Evolutionary conservation across 2,113 vertebrate genomes (phyloP).

Genomic region (Epinephelus lanceolatus): DNA sequence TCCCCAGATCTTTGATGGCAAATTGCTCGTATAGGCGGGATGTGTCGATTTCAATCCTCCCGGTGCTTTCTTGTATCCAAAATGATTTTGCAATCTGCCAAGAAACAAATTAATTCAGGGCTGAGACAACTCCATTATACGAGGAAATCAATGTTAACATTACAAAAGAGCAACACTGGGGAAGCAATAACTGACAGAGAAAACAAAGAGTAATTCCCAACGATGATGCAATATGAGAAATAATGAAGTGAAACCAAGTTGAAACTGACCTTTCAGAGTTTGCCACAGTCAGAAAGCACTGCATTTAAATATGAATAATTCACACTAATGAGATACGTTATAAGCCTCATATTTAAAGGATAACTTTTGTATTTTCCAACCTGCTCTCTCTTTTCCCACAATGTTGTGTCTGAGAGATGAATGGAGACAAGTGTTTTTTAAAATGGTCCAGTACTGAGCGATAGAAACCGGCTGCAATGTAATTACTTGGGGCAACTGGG

Average conservation of each 20-base stretch:
- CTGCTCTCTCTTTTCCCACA: too few relatives aligned
- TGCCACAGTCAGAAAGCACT: background rate
- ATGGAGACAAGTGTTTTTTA: too few relatives aligned
- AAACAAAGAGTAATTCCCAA: conserved; percentile 22
- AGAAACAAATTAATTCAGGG: conserved; percentile 56
- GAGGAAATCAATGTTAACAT: conserved; percentile 45
- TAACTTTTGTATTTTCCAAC: too few relatives aligned
- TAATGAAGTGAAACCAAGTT: conserved; percentile 28
- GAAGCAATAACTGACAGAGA: conserved; percentile 1
- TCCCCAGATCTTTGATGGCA: conserved; percentile 64
- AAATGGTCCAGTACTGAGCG: too few relatives aligned
- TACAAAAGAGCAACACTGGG: conserved; percentile 13
- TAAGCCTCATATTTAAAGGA: background rate
- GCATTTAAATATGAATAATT: conserved; percentile 8
- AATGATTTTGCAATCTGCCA: conserved; percentile 87
- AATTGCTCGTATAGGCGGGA: conserved; percentile 81
- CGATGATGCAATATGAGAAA: conserved; percentile 32
- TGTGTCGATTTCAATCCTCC: conserved; percentile 75
- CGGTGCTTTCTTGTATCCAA: conserved; percentile 74
- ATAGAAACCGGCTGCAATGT: too few relatives aligned
- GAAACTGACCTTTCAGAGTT: conserved; percentile 12
- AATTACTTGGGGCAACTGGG: too few relatives aligned
- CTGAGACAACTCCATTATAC: conserved; percentile 30
- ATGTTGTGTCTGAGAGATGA: too few relatives aligned
- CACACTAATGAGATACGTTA: background rate